phyloP scores from a whole-genome alignment of 2,888 invertebrate species.

The Geophilus truncorum region DNA sequence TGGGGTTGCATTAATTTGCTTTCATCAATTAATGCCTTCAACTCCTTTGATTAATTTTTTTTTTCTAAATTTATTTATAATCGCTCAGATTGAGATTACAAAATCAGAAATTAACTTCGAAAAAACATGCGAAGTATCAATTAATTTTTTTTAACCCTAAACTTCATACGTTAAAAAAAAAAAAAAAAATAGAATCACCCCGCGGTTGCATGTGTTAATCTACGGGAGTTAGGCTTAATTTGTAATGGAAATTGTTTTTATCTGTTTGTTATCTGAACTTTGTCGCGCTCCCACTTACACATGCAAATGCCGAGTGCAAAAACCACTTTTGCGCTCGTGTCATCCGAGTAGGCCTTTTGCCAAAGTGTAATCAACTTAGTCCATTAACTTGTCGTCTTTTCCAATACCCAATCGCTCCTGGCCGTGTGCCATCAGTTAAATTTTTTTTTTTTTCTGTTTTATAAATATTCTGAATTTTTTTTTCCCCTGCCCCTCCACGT shows the following conservation, averaged over 20 bases:
- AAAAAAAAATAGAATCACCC: no score
- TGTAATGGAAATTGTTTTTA: no score
- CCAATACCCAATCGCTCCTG: background rate
- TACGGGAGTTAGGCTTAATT: no score
- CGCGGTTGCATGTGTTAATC: no score
- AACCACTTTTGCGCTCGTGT: background rate
- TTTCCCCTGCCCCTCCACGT: no score
- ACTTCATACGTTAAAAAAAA: background rate
- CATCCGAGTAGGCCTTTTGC: background rate
- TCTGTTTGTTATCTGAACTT: background rate
- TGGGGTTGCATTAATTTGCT: slow-evolving; percentile 6
- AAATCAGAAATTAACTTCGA: no score
- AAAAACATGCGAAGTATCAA: no score
- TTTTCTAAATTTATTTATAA: background rate
- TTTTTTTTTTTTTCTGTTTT: background rate
- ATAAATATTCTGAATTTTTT: background rate
- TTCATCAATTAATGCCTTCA: background rate
- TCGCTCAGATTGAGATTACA: background rate
- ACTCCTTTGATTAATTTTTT: background rate
- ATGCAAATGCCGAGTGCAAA: background rate
- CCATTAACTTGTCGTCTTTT: background rate
- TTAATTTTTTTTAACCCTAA: background rate
- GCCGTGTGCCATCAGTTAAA: background rate
- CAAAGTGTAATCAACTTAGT: background rate
- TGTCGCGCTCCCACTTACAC: background rate